These are phyloP conservation scores for Lamprologus speciosus DNA, from an alignment of 2,113 vertebrate genomes.

Conservation along the genomic window DNA sequence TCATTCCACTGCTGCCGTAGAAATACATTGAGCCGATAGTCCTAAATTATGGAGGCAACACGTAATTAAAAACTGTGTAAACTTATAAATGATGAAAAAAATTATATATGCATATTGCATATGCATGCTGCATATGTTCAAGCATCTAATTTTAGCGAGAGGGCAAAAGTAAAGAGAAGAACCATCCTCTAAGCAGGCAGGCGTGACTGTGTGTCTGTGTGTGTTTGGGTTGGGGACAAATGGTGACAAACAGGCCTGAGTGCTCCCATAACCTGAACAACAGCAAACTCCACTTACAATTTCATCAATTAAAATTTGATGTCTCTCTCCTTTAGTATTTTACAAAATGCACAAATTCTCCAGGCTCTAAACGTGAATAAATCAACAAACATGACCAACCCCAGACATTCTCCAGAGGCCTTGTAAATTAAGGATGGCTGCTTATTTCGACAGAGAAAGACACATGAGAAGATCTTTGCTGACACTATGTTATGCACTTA, in stretches of 20 bases:
- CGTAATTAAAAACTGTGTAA: not conserved
- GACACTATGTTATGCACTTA: not conserved
- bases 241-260: not conserved
- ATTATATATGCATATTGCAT: not conserved
- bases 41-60: conserved; percentile 56
- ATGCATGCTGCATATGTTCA: not conserved
- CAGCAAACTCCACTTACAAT: conserved; percentile 19
- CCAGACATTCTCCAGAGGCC: not conserved
- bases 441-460: not conserved
- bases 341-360: conserved; percentile 10
- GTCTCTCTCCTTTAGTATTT: not conserved
- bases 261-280: not conserved
- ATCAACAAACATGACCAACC: not conserved
- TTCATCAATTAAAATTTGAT: conserved; percentile 26
- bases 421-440: conserved; percentile 11
- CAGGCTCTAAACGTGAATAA: not conserved
- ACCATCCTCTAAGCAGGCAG: not conserved
- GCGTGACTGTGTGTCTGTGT: not conserved
- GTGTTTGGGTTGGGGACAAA: not conserved
- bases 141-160: not conserved
- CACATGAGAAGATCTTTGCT: not conserved
- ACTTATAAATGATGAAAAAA: not conserved
- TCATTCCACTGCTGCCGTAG: conserved; percentile 94
- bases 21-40: conserved; percentile 90
- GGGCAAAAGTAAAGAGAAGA: not conserved